Evolutionary conservation across 2,113 vertebrate genomes (phyloP), one percentile per base, ranked within the genome.

Genomic region (Hypomesus transpacificus): DNA sequence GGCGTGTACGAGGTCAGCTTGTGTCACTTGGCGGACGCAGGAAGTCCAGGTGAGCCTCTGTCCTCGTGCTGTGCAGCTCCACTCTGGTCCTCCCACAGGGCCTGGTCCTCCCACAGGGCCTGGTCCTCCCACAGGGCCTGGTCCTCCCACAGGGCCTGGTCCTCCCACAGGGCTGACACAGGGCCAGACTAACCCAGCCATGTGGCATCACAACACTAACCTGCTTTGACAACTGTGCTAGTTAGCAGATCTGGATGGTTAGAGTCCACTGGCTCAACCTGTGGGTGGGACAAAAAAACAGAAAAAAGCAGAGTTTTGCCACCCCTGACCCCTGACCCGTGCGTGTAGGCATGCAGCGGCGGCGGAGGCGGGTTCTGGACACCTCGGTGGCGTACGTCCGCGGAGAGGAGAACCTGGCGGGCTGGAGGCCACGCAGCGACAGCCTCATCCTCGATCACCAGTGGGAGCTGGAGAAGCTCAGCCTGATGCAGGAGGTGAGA

Each of bases 391-490:
- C 96, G 57, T 98, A 98, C 0, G 96, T 98, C 69, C 91, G 96
- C 0, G 97, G 96, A 1, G 97, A 98, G 82, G 97, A 98, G 89
- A 98, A 98, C 90, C 90, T 99, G 88, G 96, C 97, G 0, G 97
- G 96, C 18, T 98, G 97, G 97, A 89, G 96, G 78, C 97, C 96
- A 2, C 95, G 96, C 7, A 98, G 96, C 0, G 96, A 98, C 91
- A 99, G 96, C 87, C 94, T 99, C 81, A 99, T 99, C 85, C 87
- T 98, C 50, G 96, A 98, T 82, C 97, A 98, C 88, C 96, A 97
- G 77, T 97, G 97, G 96, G 96, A 98, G 85, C 88, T 99, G 88
- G 96, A 99, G 87, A 99, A 98, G 74, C 94, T 99, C 82, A 98
- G 96, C 77, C 93, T 98, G 6, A 92, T 99, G 71, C 96, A 98